Evolutionary conservation across 2,113 vertebrate species (phyloP).

Genomic region (Brevimyrus niger): DNA sequence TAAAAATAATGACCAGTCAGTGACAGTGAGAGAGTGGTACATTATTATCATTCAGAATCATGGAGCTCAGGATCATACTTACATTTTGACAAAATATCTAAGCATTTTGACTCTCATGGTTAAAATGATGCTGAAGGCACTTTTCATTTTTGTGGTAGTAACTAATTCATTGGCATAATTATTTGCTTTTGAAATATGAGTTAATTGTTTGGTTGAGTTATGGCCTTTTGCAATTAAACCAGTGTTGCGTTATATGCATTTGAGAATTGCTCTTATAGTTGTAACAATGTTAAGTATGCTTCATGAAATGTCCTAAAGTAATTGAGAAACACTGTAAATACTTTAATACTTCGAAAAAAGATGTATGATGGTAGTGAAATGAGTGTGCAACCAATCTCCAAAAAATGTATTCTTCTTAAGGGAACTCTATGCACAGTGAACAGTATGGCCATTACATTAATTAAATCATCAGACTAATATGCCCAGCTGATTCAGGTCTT

Average conservation of each 20-base stretch:
- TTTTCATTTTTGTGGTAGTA: not conserved
- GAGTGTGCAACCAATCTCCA: not conserved
- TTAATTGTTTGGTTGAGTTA: not conserved
- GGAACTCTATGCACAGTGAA: not conserved
- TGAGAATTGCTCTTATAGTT: not conserved
- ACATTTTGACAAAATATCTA: not conserved
- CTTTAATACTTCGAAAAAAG: not conserved
- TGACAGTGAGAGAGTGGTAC: not conserved
- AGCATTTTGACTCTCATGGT: not conserved
- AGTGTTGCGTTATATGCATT: not conserved
- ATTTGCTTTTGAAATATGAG: not conserved
- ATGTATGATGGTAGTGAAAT: not conserved
- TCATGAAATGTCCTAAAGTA: not conserved
- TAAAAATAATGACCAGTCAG: not conserved
- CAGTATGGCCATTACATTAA: not conserved
- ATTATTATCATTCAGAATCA: not conserved
- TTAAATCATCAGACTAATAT: not conserved
- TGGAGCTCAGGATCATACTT: not conserved
- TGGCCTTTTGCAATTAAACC: not conserved
- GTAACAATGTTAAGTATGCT: not conserved
- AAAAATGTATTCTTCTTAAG: not conserved
- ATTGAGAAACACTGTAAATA: not conserved
- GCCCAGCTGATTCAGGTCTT: not conserved
- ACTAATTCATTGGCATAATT: not conserved
- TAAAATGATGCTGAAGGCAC: not conserved